Conservation (phyloP, 2,888 invertebrate genomes). For the Acanthoscelides obtectus region DNA sequence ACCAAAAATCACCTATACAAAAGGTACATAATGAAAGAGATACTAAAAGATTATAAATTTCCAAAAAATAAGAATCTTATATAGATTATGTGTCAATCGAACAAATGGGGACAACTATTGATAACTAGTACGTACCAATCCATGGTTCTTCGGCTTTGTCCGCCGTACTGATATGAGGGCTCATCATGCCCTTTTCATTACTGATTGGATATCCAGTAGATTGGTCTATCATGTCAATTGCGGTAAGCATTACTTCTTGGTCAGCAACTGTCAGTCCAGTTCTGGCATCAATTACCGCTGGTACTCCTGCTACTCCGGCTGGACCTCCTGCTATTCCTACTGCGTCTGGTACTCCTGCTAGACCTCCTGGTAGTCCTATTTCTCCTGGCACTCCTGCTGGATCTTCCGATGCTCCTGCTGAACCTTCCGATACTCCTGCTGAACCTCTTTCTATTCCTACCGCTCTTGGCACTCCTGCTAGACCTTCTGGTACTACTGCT, state of each 20-base stretch:
- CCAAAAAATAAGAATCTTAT: no score
- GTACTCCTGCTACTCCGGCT: neutral
- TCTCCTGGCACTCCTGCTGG: neutral
- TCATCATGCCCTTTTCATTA: neutral
- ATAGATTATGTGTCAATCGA: no score
- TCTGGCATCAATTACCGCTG: neutral
- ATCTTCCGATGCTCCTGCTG: no score
- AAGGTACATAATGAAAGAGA: no score
- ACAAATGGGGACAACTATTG: no score
- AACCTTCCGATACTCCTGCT: no score
- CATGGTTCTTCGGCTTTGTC: neutral
- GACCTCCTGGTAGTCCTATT: neutral
- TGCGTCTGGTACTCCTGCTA: neutral
- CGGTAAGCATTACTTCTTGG: neutral
- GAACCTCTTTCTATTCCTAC: no score
- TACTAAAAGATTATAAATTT: no score
- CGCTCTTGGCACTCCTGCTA: no score
- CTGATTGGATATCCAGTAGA: neutral
- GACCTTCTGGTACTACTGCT: no score
- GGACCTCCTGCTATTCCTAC: neutral
- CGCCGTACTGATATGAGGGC: neutral
- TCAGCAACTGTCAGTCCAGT: neutral
- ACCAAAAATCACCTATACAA: no score
- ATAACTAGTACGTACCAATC: neutral
- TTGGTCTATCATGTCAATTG: neutral